phyloP scores from a whole-genome alignment of 1,140 invertebrate genomes.

The Pogonomyrmex californicus region DNA sequence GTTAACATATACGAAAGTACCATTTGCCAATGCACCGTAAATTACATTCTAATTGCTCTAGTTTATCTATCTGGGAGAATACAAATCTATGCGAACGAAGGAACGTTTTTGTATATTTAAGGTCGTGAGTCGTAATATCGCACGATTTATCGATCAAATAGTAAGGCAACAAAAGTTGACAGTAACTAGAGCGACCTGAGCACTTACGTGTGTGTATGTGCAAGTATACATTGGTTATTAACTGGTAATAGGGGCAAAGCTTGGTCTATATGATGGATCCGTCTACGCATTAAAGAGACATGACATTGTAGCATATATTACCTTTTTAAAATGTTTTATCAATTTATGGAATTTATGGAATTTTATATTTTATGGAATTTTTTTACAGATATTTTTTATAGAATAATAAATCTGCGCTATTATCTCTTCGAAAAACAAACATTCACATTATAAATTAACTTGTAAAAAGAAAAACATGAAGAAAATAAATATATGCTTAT shows the following conservation, averaged over 20 bases:
- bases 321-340: background rate
- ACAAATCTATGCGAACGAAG: constrained; percentile 59
- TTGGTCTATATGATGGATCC: constrained; percentile 34
- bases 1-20: constrained; percentile 6
- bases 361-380: too few species aligned
- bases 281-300: constrained; percentile 19
- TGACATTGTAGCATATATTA: constrained; percentile 35
- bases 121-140: constrained; percentile 58
- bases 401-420: background rate
- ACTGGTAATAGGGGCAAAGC: constrained; percentile 43
- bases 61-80: constrained; percentile 33
- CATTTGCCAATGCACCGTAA: constrained; percentile 13
- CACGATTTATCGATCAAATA: constrained; percentile 66
- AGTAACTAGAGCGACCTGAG: constrained; percentile 41
- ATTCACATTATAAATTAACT: background rate
- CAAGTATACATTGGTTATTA: constrained; percentile 38
- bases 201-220: background rate
- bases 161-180: constrained; percentile 57
- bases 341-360: too few species aligned
- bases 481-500: background rate
- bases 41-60: constrained; percentile 38
- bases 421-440: background rate
- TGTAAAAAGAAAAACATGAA: background rate
- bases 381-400: too few species aligned
- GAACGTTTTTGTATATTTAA: constrained; percentile 62